Percentiles rank a stretch among this genome's conserved stretches.
These are phyloP conservation scores for Amphipoea lucens DNA, from an alignment of 2,888 invertebrate species.

Conservation along the genomic window DNA sequence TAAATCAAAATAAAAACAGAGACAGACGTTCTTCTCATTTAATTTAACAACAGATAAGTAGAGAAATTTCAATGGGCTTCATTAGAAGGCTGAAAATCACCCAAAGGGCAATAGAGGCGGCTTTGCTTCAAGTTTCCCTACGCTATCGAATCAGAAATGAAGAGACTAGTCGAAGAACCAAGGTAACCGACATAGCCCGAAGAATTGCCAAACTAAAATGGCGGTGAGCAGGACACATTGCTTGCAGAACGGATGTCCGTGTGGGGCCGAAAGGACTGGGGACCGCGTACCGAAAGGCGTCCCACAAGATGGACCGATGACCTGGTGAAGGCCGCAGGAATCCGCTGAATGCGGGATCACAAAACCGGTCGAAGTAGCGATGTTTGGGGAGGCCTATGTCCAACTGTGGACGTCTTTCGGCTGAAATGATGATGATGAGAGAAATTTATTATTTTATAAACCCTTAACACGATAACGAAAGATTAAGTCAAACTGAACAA, in stretches of 20 bases:
- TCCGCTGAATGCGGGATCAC: background rate
- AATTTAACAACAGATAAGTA: background rate
- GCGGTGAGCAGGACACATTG: background rate
- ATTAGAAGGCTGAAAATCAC: background rate
- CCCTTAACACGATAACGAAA: background rate
- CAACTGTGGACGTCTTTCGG: too few species aligned
- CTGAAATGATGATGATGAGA: background rate
- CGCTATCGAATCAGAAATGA: background rate
- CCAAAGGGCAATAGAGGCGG: too few species aligned
- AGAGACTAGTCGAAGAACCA: background rate
- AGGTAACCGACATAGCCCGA: background rate
- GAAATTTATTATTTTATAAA: background rate
- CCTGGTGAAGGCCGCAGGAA: background rate
- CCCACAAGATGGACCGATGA: background rate
- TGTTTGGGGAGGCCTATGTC: background rate
- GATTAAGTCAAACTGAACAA: background rate
- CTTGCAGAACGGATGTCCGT: background rate
- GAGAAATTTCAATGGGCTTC: background rate
- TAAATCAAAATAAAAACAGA: background rate
- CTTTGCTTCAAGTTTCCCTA: too few species aligned
- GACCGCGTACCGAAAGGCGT: background rate
- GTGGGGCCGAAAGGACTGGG: background rate
- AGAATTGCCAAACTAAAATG: background rate
- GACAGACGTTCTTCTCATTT: too few species aligned
- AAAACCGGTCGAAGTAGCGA: background rate